A percentile compares a stretch with the other conserved stretches of the same genome.
Conservation (phyloP, 2,113 vertebrate genomes). For the Ammodytes marinus region DNA sequence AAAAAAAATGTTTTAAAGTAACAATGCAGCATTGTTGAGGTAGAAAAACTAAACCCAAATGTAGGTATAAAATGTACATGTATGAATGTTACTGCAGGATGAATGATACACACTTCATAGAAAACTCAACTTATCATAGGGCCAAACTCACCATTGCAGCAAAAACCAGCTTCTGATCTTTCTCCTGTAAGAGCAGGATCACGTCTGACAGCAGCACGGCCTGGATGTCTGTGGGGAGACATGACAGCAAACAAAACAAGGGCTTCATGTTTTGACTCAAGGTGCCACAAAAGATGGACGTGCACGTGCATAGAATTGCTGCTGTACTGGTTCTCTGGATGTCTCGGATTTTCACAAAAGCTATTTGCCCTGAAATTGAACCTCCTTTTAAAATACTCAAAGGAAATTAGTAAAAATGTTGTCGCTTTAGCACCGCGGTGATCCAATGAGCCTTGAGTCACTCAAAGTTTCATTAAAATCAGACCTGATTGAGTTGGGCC, state of each 20-base stretch:
- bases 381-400: neutral
- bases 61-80: neutral
- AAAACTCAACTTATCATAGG: neutral
- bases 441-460: neutral
- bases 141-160: slow-evolving; percentile 89
- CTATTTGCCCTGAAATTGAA: neutral
- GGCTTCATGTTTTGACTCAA: neutral
- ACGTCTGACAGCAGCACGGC: slow-evolving; percentile 92
- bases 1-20: no score
- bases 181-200: slow-evolving; percentile 94
- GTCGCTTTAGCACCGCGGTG: neutral
- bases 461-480: neutral
- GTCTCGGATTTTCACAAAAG: neutral
- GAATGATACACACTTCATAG: no score
- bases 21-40: no score
- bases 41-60: no score
- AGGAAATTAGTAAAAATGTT: neutral
- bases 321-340: slow-evolving; percentile 12
- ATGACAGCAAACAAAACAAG: neutral
- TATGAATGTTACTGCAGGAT: no score
- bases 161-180: slow-evolving; percentile 93
- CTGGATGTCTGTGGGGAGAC: slow-evolving; percentile 86
- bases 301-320: no score
- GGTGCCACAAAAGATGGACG: neutral
- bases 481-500: neutral